A percentile compares a stretch with the other conserved stretches of the same genome.
Evolutionary conservation across 2,797 vertebrate species (phyloP).

Genomic region (Lophius americanus): DNA sequence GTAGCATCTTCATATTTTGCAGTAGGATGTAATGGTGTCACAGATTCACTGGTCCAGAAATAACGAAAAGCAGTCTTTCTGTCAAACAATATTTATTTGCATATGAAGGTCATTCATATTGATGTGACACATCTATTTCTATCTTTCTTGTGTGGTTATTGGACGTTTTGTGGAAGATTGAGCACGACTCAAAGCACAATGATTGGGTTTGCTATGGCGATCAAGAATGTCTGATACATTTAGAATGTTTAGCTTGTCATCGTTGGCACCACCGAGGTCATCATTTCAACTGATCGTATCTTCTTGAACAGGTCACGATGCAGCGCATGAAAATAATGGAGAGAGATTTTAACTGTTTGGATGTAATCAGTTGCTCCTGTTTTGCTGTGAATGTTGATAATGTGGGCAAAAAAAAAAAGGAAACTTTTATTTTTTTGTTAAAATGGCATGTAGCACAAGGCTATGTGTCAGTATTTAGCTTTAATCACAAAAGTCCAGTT

Average conservation of each 20-base stretch:
- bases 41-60: slow-evolving; percentile 8
- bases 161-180: slow-evolving; percentile 27
- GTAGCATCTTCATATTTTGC: neutral
- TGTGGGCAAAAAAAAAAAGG: neutral
- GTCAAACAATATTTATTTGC: slow-evolving; percentile 68
- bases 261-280: neutral
- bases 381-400: neutral
- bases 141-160: slow-evolving; percentile 15
- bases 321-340: neutral
- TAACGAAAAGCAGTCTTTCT: slow-evolving; percentile 28
- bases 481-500: neutral
- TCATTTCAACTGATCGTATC: neutral
- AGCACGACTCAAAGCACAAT: slow-evolving; percentile 36
- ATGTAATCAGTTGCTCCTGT: neutral
- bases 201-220: slow-evolving; percentile 1
- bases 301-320: neutral
- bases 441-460: neutral
- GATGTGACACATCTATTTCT: slow-evolving; percentile 28
- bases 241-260: neutral
- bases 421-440: neutral
- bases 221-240: neutral
- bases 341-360: neutral
- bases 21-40: too few species aligned
- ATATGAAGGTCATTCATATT: slow-evolving; percentile 40
- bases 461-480: neutral